Base-by-base conservation (phyloP, 1,140 invertebrate genomes). In the Eumaeus atala region DNA sequence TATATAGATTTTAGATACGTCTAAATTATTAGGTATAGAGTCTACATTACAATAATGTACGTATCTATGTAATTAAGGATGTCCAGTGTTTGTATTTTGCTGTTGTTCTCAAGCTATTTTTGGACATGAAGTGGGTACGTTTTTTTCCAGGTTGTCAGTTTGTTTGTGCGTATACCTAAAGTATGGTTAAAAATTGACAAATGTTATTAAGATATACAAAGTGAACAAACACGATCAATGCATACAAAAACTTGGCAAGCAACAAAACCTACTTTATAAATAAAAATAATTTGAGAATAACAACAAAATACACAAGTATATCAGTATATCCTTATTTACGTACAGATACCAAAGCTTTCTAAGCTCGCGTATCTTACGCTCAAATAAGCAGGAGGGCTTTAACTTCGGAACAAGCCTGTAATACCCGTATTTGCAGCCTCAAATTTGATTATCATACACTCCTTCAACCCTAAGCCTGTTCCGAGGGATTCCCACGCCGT, bases 371-470 rank as follows among this genome's bases (percentile, higher is more conserved):
- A 62, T 60, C 59, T 51, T 58, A 50, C 54, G 59, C 56, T 51
- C 68, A 63, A 70, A 72, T 66, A 68, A 70, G 61, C 69, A 44
- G 55, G 18, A 69, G 61, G 67, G 62, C 67, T 70, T 73, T 67
- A 67, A 61, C 64, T 69, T 67, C 61, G 72, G 68, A 72, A 66
- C 64, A 44, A 60, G 58, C 28, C 58, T 62, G 70, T 61, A 67
- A 71, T 72, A 66, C 62, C 62, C 60, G 63, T 61, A 66, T 66
- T 64, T 62, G 60, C 60, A 62, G 66, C 66, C 53, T 63, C 64
- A 62, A 56, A 48, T 70, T 77, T 75, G 67, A 82, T 82, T 79
- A 77, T 71, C 73, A 70, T 74, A 72, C 64, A 70, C 70, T 74
- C 60, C 56, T 69, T 67, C 67, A 67, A 44, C 40, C n/a, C 14